These are phyloP conservation scores for Automeris io DNA, from an alignment of 2,888 invertebrate genomes.

Conservation along the genomic window DNA sequence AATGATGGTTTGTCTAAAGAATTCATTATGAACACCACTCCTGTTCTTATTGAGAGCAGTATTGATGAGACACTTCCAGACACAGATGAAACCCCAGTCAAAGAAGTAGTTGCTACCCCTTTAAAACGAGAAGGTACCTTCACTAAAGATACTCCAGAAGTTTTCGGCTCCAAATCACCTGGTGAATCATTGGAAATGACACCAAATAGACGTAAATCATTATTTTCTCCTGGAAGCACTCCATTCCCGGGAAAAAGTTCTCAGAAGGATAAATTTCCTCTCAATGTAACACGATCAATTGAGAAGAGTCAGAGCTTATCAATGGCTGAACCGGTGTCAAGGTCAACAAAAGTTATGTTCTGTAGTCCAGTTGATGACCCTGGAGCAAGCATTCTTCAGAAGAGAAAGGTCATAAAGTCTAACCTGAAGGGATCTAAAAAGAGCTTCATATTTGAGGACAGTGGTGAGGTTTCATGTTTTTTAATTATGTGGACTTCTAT, in stretches of 20 bases:
- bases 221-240: constrained; percentile 54
- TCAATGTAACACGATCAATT: constrained; percentile 57
- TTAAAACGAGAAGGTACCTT: constrained; percentile 62
- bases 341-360: constrained; percentile 59
- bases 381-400: constrained; percentile 32
- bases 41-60: constrained; percentile 57
- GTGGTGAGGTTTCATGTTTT: constrained; percentile 40
- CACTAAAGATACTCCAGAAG: constrained; percentile 47
- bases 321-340: constrained; percentile 24
- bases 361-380: constrained; percentile 59
- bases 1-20: constrained; percentile 17
- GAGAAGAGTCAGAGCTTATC: constrained; percentile 43
- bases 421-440: constrained; percentile 69
- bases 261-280: constrained; percentile 31
- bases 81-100: constrained; percentile 7
- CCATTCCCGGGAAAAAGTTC: constrained; percentile 43
- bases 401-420: constrained; percentile 61
- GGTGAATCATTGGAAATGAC: constrained; percentile 23
- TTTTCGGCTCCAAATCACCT: constrained; percentile 12
- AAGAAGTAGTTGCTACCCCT: constrained; percentile 24
- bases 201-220: constrained; percentile 35
- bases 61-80: constrained; percentile 40
- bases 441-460: constrained; percentile 61
- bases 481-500: too few relatives aligned
- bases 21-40: constrained; percentile 49